Conservation (phyloP, 2,888 invertebrate genomes). For the Priocnemis perturbator region DNA sequence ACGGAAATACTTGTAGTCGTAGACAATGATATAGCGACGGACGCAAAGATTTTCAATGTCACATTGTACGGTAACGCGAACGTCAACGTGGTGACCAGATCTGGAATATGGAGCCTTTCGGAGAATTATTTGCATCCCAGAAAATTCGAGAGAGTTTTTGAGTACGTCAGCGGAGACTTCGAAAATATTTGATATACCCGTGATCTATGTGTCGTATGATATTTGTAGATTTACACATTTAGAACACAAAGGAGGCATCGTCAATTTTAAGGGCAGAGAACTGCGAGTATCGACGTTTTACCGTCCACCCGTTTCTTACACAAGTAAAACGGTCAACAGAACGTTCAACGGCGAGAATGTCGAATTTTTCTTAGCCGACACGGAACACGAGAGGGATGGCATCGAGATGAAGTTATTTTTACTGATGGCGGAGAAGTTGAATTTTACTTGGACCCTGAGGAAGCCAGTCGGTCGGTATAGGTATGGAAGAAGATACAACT, state of each 20-base stretch:
- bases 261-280: slow-evolving; percentile 59
- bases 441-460: slow-evolving; percentile 65
- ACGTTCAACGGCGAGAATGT: slow-evolving; percentile 55
- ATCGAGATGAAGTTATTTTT: slow-evolving; percentile 63
- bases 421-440: slow-evolving; percentile 63
- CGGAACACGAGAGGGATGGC: slow-evolving; percentile 65
- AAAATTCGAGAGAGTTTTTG: slow-evolving; percentile 51
- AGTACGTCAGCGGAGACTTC: slow-evolving; percentile 38
- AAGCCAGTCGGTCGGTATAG: slow-evolving; percentile 52
- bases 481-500: slow-evolving; percentile 37
- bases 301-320: slow-evolving; percentile 63
- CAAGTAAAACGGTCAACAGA: slow-evolving; percentile 52
- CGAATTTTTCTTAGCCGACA: slow-evolving; percentile 52
- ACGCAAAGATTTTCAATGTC: slow-evolving; percentile 53
- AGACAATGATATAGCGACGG: slow-evolving; percentile 35
- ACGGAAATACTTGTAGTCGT: slow-evolving; percentile 62
- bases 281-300: slow-evolving; percentile 58
- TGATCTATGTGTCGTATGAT: neutral
- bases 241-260: slow-evolving; percentile 34
- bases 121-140: slow-evolving; percentile 61
- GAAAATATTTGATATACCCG: neutral
- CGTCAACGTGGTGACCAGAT: slow-evolving; percentile 56
- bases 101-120: slow-evolving; percentile 61
- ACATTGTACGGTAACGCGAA: slow-evolving; percentile 57
- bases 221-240: slow-evolving; percentile 48